These are phyloP conservation scores for Acrossocheilus wenchowensis DNA, from an alignment of 2,797 vertebrate species.

Conservation along the genomic window DNA sequence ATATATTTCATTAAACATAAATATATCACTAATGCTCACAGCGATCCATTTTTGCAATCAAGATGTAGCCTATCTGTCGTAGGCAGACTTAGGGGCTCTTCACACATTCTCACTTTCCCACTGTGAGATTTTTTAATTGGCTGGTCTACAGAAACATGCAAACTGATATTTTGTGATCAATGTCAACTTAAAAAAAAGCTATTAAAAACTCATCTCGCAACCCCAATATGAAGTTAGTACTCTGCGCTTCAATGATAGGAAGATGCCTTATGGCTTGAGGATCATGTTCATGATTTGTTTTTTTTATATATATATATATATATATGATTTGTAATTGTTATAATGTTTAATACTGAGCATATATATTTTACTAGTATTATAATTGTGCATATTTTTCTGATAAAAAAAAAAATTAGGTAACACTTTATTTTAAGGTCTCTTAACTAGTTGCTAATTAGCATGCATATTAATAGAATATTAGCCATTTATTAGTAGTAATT, in stretches of 20 bases:
- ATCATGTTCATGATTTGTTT: not conserved
- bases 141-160: not conserved
- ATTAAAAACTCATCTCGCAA: not conserved
- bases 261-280: not conserved
- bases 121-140: not conserved
- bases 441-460: no score
- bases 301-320: no score
- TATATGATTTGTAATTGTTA: not conserved
- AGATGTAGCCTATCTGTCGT: not conserved
- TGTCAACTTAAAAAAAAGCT: not conserved
- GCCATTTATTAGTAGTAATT: no score
- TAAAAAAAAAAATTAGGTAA: no score
- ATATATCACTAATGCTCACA: not conserved
- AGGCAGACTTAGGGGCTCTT: not conserved
- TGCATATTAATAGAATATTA: no score
- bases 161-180: not conserved
- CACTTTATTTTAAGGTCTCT: no score
- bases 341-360: not conserved
- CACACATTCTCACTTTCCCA: slow-evolving; percentile 5
- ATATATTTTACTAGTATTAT: not conserved
- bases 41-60: not conserved
- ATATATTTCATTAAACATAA: not conserved
- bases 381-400: not conserved
- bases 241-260: not conserved
- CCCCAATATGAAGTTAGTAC: not conserved